Percentiles rank a stretch among this genome's conserved stretches.
These are phyloP conservation scores for Frankliniella fusca DNA, from an alignment of 2,888 invertebrate species.

Conservation along the genomic window DNA sequence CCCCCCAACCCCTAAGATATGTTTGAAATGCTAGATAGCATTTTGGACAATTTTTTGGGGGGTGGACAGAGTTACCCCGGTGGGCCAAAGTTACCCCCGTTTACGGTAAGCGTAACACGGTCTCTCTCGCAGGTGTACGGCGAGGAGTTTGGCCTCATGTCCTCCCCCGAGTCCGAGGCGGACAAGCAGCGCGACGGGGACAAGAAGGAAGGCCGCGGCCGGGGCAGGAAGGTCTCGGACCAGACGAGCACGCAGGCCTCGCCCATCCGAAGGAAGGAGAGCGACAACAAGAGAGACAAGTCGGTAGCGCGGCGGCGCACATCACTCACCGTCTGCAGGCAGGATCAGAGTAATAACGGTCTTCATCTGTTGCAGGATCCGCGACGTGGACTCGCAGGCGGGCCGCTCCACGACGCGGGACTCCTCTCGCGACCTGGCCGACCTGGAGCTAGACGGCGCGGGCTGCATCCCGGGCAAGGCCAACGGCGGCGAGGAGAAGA, in stretches of 20 bases:
- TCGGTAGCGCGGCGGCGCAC: conserved; percentile 43
- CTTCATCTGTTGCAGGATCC: conserved; percentile 46
- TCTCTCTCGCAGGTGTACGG: conserved; percentile 64
- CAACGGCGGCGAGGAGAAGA: conserved; percentile 42
- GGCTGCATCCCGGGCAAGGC: conserved; percentile 33
- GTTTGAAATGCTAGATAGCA: too few relatives aligned
- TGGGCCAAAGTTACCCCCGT: too few relatives aligned
- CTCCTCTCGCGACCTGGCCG: conserved; percentile 53
- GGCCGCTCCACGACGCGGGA: conserved; percentile 52
- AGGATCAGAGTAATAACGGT: neutral
- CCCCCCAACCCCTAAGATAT: too few relatives aligned
- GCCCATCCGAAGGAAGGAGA: conserved; percentile 72
- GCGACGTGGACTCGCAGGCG: conserved; percentile 51
- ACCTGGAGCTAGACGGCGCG: conserved; percentile 50
- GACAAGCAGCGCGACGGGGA: conserved; percentile 45
- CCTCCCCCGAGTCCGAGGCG: conserved; percentile 46
- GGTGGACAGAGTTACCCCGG: too few relatives aligned
- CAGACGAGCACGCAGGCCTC: conserved; percentile 75
- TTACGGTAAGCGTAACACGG: neutral
- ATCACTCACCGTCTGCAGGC: neutral
- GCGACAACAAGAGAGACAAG: conserved; percentile 65
- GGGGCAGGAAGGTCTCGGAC: conserved; percentile 70
- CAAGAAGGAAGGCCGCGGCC: conserved; percentile 53
- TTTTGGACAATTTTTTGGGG: too few relatives aligned
- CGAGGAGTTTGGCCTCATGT: conserved; percentile 69